Base-by-base conservation (phyloP, 2,113 vertebrate genomes). In the Calyptomena viridis region DNA sequence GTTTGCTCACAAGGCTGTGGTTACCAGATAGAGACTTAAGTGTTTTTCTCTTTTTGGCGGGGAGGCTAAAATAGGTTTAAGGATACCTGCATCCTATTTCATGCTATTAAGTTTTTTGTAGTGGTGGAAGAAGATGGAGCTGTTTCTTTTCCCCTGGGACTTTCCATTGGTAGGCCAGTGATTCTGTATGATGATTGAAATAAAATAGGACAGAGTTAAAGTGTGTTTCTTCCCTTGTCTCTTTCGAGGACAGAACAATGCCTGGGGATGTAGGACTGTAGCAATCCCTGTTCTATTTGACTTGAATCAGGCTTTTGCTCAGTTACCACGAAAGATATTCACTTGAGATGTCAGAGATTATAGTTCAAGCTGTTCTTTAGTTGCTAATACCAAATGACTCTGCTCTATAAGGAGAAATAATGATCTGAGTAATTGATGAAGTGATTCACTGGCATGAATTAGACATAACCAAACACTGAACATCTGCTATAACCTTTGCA, bases 401-500 rank as follows among this genome's bases (percentile, higher is more conserved):
- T 91, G 14, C 35, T 93, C 23, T 1, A 2, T 62, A 84, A 73
- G n/a, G 40, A 93, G 44, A 78, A 95, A 81, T 86, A 78, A 78
- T 67, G 23, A 89, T 84, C 50, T 81, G n/a, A 89, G 60, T 84
- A 92, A 83, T 17, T 74, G 87, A 66, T 78, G 39, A 87, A 89
- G 28, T 78, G 64, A 93, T 84, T 93, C 60, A 87, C 56, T 93
- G 69, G 27, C 64, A 84, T 80, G 63, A 86, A 74, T 92, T 83
- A 66, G 53, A 77, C 11, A 14, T 67, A 89, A 53, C 37, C 50
- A 66, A 96, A 91, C 52, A 67, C 42, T 56, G 25, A 94, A 87
- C 92, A 93, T 91, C 77, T 91, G 73, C 77, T 94, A 5, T 84
- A 95, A 74, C 66, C 47, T 75, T 95, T 84, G 35, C 23, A 71